These are phyloP conservation scores for Hippoglossus hippoglossus DNA, from an alignment of 2,797 vertebrate genomes.

Conservation along the genomic window DNA sequence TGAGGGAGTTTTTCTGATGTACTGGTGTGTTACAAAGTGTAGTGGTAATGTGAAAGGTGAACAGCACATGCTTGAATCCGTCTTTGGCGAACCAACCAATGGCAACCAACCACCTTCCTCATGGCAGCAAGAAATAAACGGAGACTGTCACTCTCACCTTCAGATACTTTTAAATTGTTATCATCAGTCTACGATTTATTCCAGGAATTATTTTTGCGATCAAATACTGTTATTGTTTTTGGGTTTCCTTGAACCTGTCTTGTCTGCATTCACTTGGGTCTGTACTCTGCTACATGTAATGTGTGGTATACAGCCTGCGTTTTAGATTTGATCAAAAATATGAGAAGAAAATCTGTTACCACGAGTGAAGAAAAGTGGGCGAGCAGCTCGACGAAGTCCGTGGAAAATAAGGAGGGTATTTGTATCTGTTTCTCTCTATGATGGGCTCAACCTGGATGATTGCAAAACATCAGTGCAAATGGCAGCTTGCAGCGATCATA, in stretches of 20 bases:
- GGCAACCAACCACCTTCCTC: background rate
- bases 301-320: background rate
- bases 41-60: conserved; percentile 33
- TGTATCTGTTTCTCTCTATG: conserved; percentile 6
- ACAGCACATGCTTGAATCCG: conserved; percentile 1
- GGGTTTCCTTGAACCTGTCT: background rate
- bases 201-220: conserved; percentile 8
- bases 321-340: conserved; percentile 10
- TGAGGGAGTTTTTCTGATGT: conserved; percentile 18
- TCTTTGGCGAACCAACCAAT: background rate
- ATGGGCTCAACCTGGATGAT: conserved; percentile 9
- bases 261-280: background rate
- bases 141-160: background rate
- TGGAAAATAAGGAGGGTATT: conserved; percentile 3
- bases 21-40: conserved; percentile 17
- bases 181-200: conserved; percentile 3
- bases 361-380: background rate
- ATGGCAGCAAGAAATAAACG: background rate
- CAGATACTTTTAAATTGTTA: conserved; percentile 1
- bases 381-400: background rate
- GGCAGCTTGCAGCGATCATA: background rate
- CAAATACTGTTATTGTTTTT: conserved; percentile 5
- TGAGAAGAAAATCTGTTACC: background rate
- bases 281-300: conserved; percentile 1
- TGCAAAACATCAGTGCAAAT: conserved; percentile 17